phyloP scores from a whole-genome alignment of 2,797 vertebrate species.

The Cyprinodon diabolis region DNA sequence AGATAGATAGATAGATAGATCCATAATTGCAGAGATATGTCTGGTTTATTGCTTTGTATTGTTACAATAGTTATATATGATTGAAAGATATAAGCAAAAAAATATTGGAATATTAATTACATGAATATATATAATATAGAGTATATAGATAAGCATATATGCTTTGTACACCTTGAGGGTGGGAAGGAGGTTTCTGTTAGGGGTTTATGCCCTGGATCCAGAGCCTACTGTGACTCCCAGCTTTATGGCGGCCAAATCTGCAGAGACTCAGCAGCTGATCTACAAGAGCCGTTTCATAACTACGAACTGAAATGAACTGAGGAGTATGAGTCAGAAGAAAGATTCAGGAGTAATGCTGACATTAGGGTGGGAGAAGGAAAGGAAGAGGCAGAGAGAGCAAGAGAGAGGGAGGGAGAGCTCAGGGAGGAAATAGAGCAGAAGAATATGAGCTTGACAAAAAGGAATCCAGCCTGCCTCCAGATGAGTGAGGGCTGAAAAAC shows the following conservation, averaged over 20 bases:
- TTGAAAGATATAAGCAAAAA: no score
- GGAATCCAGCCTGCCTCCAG: constrained; percentile 78
- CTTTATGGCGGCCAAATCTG: neutral
- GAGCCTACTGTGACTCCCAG: neutral
- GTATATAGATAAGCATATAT: no score
- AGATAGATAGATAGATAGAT: no score
- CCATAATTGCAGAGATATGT: no score
- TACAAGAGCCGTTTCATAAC: constrained; percentile 16
- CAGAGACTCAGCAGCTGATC: constrained; percentile 5
- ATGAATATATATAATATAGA: no score
- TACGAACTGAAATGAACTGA: constrained; percentile 2
- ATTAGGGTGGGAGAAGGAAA: neutral
- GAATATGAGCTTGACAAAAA: constrained; percentile 81
- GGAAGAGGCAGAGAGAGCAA: neutral
- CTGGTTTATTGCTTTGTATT: no score
- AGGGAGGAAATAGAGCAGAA: constrained; percentile 84
- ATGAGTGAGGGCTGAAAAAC: constrained; percentile 76
- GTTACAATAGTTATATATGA: no score
- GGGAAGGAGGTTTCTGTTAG: no score
- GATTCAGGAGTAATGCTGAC: constrained; percentile 6
- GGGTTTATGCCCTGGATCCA: no score
- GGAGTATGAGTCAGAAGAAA: constrained; percentile 2
- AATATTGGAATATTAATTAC: no score
- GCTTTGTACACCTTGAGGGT: no score
- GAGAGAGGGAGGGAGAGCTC: constrained; percentile 10